Percentiles rank a stretch among this genome's conserved stretches.
These are phyloP conservation scores for Sorex maritimensis DNA, from an alignment of 2,797 vertebrate species.

Conservation along the genomic window DNA sequence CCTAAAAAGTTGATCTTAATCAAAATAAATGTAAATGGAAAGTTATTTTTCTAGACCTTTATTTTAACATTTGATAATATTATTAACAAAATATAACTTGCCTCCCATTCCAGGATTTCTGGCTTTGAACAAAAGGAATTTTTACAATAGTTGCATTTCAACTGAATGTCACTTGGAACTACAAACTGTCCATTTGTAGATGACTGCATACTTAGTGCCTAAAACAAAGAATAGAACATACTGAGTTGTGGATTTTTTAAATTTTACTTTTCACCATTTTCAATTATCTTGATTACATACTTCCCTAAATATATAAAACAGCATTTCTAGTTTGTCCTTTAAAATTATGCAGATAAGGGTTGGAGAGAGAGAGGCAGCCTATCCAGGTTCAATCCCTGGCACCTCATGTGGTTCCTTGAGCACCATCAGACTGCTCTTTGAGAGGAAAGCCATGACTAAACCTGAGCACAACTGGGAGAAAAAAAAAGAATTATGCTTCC, in stretches of 20 bases:
- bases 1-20: background rate
- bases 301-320: constrained; percentile 56
- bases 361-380: too few species aligned
- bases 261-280: constrained; percentile 12
- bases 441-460: too few species aligned
- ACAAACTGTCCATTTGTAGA: constrained; percentile 95
- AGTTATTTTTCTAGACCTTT: constrained; percentile 21
- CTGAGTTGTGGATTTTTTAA: background rate
- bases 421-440: too few species aligned
- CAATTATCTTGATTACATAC: constrained; percentile 29
- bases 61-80: constrained; percentile 30
- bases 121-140: constrained; percentile 97
- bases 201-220: constrained; percentile 95
- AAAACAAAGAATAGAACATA: constrained; percentile 86
- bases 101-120: constrained; percentile 98
- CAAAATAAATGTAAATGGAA: constrained; percentile 36
- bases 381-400: too few species aligned
- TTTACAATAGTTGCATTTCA: constrained; percentile 99
- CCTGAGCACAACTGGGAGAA: too few species aligned
- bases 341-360: background rate
- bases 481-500: too few species aligned
- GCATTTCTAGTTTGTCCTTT: constrained; percentile 52
- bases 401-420: too few species aligned
- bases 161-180: constrained; percentile 93
- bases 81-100: constrained; percentile 87